Evolutionary conservation across 2,113 vertebrate species (phyloP).

Genomic region (Laticauda laticaudata): DNA sequence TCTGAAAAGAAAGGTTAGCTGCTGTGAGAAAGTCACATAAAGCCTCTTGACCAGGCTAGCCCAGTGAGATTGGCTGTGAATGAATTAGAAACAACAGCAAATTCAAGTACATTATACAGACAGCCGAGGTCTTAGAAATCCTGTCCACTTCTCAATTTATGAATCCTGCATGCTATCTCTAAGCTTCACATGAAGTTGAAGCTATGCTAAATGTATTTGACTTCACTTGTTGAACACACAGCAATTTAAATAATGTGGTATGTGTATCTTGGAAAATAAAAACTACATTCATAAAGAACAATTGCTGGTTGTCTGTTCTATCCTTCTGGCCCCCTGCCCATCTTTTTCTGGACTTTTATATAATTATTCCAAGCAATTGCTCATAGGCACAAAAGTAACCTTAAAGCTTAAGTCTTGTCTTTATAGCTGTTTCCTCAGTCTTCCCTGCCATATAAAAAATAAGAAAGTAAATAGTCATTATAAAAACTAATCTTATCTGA

Average conservation of each 20-base stretch:
- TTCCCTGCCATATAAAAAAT: slow-evolving; percentile 28
- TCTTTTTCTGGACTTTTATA: background rate
- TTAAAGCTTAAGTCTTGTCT: background rate
- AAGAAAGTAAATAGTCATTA: slow-evolving; percentile 45
- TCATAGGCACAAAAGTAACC: background rate
- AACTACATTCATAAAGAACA: slow-evolving; percentile 8
- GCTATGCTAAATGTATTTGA: background rate
- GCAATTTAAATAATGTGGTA: background rate
- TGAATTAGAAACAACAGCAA: background rate
- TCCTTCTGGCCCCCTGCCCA: background rate
- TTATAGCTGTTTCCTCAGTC: slow-evolving; percentile 10
- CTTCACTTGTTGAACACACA: background rate
- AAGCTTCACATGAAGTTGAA: background rate
- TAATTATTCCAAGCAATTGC: background rate
- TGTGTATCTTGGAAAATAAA: background rate
- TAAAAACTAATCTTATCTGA: slow-evolving; percentile 49
- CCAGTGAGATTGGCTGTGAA: background rate
- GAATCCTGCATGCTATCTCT: background rate
- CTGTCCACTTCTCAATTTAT: background rate
- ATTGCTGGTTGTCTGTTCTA: background rate
- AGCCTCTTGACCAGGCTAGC: background rate
- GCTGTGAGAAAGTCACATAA: background rate
- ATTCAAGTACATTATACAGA: background rate
- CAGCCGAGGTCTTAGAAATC: background rate
- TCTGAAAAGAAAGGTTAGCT: background rate